Conservation (phyloP, 2,113 vertebrate genomes). For the Pterocles orientalis region DNA sequence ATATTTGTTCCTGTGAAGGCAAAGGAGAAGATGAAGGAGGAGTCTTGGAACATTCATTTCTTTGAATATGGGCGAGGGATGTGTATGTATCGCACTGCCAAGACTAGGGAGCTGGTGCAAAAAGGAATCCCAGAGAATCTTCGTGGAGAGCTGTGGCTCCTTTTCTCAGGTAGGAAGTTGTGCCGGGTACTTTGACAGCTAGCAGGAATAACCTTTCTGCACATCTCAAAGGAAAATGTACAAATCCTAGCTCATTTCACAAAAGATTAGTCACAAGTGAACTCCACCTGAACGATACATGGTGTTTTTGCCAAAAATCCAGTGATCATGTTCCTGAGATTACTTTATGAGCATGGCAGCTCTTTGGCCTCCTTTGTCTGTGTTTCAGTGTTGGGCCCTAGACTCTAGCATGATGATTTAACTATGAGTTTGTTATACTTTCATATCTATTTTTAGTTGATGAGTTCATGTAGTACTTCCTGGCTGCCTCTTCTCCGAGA, state of each 20-base stretch:
- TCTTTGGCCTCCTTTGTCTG: neutral
- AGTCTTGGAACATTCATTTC: slow-evolving; percentile 97
- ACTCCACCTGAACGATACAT: neutral
- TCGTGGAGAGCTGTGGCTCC: slow-evolving; percentile 94
- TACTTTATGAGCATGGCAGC: neutral
- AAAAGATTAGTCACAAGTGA: neutral
- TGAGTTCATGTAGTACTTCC: neutral
- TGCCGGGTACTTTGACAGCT: neutral
- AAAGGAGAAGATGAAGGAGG: slow-evolving; percentile 97
- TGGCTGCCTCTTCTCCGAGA: neutral
- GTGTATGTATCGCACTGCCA: slow-evolving; percentile 97
- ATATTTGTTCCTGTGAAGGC: slow-evolving; percentile 74
- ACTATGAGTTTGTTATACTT: neutral
- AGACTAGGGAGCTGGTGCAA: slow-evolving; percentile 88
- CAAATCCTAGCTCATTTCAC: neutral
- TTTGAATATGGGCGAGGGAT: slow-evolving; percentile 94
- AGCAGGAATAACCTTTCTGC: neutral
- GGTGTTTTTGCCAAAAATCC: neutral
- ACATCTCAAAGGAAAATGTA: neutral
- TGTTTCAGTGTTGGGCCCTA: neutral
- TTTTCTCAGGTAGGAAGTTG: slow-evolving; percentile 83
- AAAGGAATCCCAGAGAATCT: slow-evolving; percentile 93
- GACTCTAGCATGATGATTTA: neutral
- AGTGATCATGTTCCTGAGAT: neutral
- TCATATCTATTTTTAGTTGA: neutral